phyloP scores from a whole-genome alignment of 1,140 invertebrate species.

The Agrypnia vestita region DNA sequence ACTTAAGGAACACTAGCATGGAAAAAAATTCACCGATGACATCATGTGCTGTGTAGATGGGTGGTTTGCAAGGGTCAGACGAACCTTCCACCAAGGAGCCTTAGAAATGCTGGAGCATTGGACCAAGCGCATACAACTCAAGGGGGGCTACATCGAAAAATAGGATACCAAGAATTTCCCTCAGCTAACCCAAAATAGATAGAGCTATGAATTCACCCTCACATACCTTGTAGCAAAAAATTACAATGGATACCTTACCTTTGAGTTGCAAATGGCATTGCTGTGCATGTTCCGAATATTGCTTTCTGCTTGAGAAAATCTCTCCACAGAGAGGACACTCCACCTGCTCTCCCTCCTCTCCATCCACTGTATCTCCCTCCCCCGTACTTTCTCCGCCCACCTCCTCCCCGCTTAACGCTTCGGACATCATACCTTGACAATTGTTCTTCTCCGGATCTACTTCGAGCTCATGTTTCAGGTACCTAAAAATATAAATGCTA shows the following conservation, averaged over 20 bases:
- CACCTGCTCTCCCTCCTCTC: conserved; percentile 14
- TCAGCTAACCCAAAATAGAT: too few species aligned
- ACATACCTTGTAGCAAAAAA: background rate
- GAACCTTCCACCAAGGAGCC: too few species aligned
- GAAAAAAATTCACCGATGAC: too few species aligned
- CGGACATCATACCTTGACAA: conserved; percentile 3
- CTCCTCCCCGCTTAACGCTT: conserved; percentile 9
- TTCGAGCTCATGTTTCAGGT: conserved; percentile 44
- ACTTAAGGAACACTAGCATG: too few species aligned
- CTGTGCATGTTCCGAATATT: conserved; percentile 51
- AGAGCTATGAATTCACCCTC: too few species aligned
- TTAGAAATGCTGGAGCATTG: too few species aligned
- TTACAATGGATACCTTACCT: conserved; percentile 29
- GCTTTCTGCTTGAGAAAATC: conserved; percentile 44
- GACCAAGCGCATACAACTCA: too few species aligned
- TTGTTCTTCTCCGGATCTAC: conserved; percentile 28
- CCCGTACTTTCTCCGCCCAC: background rate
- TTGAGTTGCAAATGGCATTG: conserved; percentile 54
- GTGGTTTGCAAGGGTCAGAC: too few species aligned
- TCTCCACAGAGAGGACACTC: conserved; percentile 53
- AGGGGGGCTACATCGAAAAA: too few species aligned
- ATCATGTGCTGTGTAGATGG: too few species aligned
- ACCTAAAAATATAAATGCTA: conserved; percentile 35
- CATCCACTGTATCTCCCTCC: conserved; percentile 22
- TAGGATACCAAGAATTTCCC: too few species aligned